Evolutionary conservation across 1,140 invertebrate genomes (phyloP), one percentile per base, ranked within the genome.

Genomic region (Bicyclus anynana): DNA sequence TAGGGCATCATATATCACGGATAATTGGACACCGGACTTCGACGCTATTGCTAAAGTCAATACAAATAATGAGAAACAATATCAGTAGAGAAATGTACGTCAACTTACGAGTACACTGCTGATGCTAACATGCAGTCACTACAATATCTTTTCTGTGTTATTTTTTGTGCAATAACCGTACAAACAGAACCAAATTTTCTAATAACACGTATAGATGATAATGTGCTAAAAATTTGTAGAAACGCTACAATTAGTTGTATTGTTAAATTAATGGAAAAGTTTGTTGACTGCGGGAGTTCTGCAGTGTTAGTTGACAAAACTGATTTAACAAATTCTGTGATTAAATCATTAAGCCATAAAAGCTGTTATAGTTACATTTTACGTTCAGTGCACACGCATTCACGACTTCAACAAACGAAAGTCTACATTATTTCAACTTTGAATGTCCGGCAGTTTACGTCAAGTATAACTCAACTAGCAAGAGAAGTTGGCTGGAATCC

Each of bases 401-500:
- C 20, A 7, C 57, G 52, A 53, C 2, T 29, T 2, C 9, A 50
- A 14, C 21, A 27, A 16, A 27, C 62, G 9, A 20, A 57, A 10
- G 13, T 51, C 0, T 67, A 67, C 9, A 35, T 67, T 27, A 57
- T 59, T 54, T 51, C 14, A n/a, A 18, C 10, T 0, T 53, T 47
- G 58, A 33, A 58, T 27, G 18, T 35, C 17, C 10, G 13, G 5
- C 12, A 60, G 16, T 48, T 67, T 13, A 16, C 26, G 7, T 26
- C 6, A 27, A 51, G 29, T 33, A 35, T 63, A 2, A 33, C 21
- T 12, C 33, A 53, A 16, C 50, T 64, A 42, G 3, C 40, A 17
- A 51, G 17, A 16, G 44, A 58, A 42, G 10, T 26, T 2, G 17
- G 44, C 0, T 67, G 65, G 65, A 67, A 67, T 29, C 49, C 65